Conservation (phyloP, 2,797 vertebrate species). For the Leptodactylus fallax region DNA sequence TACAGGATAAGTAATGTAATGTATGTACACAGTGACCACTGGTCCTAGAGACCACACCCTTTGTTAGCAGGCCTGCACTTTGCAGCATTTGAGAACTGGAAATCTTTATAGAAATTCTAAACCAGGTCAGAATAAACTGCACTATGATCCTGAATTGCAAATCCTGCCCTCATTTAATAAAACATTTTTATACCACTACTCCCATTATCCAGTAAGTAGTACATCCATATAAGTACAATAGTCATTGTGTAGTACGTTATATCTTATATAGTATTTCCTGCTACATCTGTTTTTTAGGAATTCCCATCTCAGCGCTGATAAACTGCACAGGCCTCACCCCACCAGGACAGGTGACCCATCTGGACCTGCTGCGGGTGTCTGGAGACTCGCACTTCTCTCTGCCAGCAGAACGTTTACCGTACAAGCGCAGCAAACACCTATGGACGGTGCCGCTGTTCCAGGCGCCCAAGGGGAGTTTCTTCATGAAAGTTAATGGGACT, state of each 20-base stretch:
- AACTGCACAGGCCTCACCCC: conserved; percentile 85
- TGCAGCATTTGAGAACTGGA: too few relatives aligned
- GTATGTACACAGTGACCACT: too few relatives aligned
- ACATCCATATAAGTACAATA: too few relatives aligned
- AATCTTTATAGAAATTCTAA: too few relatives aligned
- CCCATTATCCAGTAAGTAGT: too few relatives aligned
- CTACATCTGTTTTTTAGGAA: conserved; percentile 74
- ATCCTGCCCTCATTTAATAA: too few relatives aligned
- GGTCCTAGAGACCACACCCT: too few relatives aligned
- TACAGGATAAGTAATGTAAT: too few relatives aligned
- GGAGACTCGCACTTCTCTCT: conserved; percentile 82
- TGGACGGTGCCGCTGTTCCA: conserved; percentile 85
- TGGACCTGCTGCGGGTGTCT: conserved; percentile 86
- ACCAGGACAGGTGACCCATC: conserved; percentile 80
- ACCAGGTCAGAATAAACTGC: too few relatives aligned
- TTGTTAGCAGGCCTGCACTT: too few relatives aligned
- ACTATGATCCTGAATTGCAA: too few relatives aligned
- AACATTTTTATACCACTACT: too few relatives aligned
- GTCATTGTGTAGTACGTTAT: neutral
- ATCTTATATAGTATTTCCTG: neutral
- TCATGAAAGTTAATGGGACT: conserved; percentile 87
- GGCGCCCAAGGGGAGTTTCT: conserved; percentile 86
- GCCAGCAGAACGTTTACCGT: conserved; percentile 74
- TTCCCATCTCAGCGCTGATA: conserved; percentile 86
- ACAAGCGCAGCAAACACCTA: conserved; percentile 78